phyloP scores from a whole-genome alignment of 2,797 vertebrate species.

The Varecia variegata region DNA sequence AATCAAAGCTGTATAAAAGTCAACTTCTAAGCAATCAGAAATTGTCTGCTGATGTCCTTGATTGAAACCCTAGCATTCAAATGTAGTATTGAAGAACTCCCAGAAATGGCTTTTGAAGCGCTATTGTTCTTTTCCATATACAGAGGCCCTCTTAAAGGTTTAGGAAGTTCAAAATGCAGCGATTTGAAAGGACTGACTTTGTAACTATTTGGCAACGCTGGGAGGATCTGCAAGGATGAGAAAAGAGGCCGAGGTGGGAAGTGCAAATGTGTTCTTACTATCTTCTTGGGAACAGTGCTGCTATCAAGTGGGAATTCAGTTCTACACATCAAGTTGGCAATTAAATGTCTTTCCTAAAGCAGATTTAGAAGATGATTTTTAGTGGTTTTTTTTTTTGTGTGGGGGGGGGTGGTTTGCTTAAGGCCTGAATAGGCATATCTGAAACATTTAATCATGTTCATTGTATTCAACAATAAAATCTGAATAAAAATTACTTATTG shows the following conservation, averaged over 20 bases:
- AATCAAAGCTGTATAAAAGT: slow-evolving; percentile 76
- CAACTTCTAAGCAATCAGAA: slow-evolving; percentile 78
- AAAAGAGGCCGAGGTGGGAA: slow-evolving; percentile 40
- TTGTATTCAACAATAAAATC: slow-evolving; percentile 85
- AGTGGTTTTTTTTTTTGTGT: slow-evolving; percentile 51
- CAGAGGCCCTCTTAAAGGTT: slow-evolving; percentile 55
- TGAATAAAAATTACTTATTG: slow-evolving; percentile 87
- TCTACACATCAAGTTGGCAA: slow-evolving; percentile 53
- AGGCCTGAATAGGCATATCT: slow-evolving; percentile 81
- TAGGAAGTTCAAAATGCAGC: slow-evolving; percentile 67
- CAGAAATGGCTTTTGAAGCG: slow-evolving; percentile 69
- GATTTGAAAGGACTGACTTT: slow-evolving; percentile 56
- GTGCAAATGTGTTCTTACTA: not conserved
- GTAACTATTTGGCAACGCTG: slow-evolving; percentile 61
- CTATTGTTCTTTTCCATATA: slow-evolving; percentile 72
- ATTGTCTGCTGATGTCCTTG: slow-evolving; percentile 69
- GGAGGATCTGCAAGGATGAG: not conserved
- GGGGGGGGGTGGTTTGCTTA: slow-evolving; percentile 80
- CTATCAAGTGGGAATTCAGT: slow-evolving; percentile 31
- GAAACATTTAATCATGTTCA: slow-evolving; percentile 85
- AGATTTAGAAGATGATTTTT: slow-evolving; percentile 74
- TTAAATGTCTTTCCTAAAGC: slow-evolving; percentile 63
- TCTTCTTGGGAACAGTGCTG: not conserved
- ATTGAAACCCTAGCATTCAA: slow-evolving; percentile 76
- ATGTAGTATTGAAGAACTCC: slow-evolving; percentile 67